Percentiles rank a stretch among this genome's conserved stretches.
Conservation (phyloP, 2,888 invertebrate genomes). For the Polyploca ridens region DNA sequence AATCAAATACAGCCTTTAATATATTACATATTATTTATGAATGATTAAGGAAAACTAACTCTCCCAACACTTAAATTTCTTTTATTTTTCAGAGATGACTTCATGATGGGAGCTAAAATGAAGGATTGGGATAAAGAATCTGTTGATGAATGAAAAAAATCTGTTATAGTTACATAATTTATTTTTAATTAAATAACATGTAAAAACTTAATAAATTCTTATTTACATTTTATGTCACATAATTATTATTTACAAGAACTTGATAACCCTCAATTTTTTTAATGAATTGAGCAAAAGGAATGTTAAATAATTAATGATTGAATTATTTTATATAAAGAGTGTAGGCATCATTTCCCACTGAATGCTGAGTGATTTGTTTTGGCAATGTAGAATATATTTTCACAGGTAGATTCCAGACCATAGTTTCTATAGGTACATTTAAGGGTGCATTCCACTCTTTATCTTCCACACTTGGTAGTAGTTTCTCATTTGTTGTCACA, state of each 20-base stretch:
- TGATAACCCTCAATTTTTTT: not conserved
- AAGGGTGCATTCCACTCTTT: constrained; percentile 93
- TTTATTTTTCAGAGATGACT: constrained; percentile 90
- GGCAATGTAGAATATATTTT: constrained; percentile 97
- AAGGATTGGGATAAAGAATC: constrained; percentile 96
- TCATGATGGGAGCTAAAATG: constrained; percentile 94
- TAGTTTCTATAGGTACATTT: constrained; percentile 96
- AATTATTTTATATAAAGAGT: constrained; percentile 63
- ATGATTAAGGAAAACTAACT: no score
- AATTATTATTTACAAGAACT: not conserved
- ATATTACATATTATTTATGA: no score
- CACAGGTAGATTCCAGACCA: constrained; percentile 99
- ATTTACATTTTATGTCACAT: not conserved
- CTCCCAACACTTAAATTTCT: constrained; percentile 41
- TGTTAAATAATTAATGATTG: not conserved
- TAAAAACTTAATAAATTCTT: constrained; percentile 21
- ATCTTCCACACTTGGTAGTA: constrained; percentile 83
- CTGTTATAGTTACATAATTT: constrained; percentile 24
- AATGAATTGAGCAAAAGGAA: not conserved
- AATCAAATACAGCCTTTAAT: no score
- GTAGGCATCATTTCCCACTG: constrained; percentile 76
- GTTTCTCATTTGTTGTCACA: constrained; percentile 91
- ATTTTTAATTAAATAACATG: constrained; percentile 33
- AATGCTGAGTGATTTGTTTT: constrained; percentile 89
- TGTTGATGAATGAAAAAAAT: constrained; percentile 66